Conservation (phyloP, 2,888 invertebrate genomes). For the Dendrolimus houi region DNA sequence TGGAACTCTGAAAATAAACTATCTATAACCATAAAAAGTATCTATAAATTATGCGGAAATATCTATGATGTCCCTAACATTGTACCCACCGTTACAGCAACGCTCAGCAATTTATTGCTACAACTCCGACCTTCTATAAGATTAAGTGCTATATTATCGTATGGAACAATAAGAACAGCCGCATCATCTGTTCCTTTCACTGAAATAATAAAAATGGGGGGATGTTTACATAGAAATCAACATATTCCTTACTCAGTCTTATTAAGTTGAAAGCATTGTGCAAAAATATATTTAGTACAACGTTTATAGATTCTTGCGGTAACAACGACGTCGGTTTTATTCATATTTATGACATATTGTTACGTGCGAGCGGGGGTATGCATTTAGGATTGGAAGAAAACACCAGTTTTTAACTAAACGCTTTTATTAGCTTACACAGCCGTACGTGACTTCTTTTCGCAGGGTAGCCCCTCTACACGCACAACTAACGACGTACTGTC, state of each 20-base stretch:
- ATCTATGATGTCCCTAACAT: neutral
- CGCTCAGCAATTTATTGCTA: neutral
- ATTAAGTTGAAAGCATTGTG: slow-evolving; percentile 19
- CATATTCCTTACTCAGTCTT: slow-evolving; percentile 20
- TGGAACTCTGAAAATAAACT: no score
- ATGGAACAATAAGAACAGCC: slow-evolving; percentile 17
- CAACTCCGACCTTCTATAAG: slow-evolving; percentile 5
- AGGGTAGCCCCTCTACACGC: no score
- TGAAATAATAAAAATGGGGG: slow-evolving; percentile 21
- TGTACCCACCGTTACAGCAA: neutral
- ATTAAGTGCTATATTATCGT: slow-evolving; percentile 13
- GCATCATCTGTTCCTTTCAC: slow-evolving; percentile 28
- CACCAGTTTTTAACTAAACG: no score
- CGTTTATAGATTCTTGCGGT: no score
- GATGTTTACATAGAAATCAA: slow-evolving; percentile 39
- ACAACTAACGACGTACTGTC: no score
- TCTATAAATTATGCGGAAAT: neutral
- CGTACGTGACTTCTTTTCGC: no score
- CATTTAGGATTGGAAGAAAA: no score
- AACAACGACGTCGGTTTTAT: slow-evolving; percentile 7
- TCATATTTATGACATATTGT: slow-evolving; percentile 5
- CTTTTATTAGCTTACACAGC: no score
- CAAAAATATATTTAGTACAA: neutral
- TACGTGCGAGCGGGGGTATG: no score
- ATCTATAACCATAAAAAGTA: neutral